Evolutionary conservation across 2,797 vertebrate genomes (phyloP).

Genomic region (Liparis tanakae): DNA sequence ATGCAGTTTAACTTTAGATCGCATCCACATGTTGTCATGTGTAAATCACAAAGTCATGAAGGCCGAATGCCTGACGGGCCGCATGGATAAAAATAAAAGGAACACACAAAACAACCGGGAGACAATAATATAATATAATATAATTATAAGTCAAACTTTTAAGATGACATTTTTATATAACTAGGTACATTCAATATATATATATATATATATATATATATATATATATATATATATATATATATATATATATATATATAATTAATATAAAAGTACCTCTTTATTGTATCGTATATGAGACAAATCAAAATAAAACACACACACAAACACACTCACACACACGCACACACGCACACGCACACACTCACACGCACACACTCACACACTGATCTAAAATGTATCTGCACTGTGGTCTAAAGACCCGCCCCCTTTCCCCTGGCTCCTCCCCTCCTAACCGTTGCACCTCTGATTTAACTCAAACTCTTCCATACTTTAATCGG

Average conservation of each 20-base stretch:
- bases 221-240: too few species aligned
- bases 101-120: too few species aligned
- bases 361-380: neutral
- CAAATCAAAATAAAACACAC: neutral
- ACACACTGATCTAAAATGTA: neutral
- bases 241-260: too few species aligned
- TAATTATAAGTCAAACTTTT: neutral
- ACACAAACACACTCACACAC: too few species aligned
- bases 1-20: neutral
- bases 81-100: neutral
- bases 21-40: neutral
- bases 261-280: neutral
- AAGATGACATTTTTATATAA: too few species aligned
- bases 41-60: too few species aligned
- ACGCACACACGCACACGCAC: neutral
- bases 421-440: too few species aligned
- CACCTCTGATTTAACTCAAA: slow-evolving; percentile 12
- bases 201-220: too few species aligned
- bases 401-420: neutral
- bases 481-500: slow-evolving; percentile 5
- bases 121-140: too few species aligned
- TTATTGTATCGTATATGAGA: neutral
- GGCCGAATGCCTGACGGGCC: too few species aligned
- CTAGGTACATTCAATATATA: too few species aligned
- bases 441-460: slow-evolving; percentile 7